Evolutionary conservation across 1,140 invertebrate species (phyloP), one percentile per base, ranked within the genome.

Genomic region (Bilobella aurantiaca): DNA sequence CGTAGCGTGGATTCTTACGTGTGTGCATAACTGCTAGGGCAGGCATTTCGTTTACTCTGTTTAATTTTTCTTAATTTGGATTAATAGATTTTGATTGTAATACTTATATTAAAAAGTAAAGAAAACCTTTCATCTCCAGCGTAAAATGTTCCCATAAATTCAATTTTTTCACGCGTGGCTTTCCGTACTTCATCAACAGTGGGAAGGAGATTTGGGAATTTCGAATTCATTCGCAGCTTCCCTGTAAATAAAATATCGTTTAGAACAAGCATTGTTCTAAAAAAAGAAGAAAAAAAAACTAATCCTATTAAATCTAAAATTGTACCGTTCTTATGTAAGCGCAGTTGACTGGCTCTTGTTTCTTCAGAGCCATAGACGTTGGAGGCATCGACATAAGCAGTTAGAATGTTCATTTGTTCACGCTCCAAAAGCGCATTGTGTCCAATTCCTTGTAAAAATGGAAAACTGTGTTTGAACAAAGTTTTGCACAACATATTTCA

Each of bases 351-450:
- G 1, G 92, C 86, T 42, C 96, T 82, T 18, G 86, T 82, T 62
- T 88, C 85, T 68, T 87, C 87, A 76, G 89, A 98, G 1, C 96
- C 96, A 76, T 99, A 99, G 0, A 99, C 87, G 75, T 80, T 90
- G 0, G 96, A 98, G 0, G 86, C 95, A 79, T 99, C 96, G 60
- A 99, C 87, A 74, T 85, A 99, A 8, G 94, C 89, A 2, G 96
- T 98, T 5, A 99, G 79, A 75, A 95, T 91, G 79, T 99, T 99
- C 28, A 98, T 87, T 81, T 99, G 96, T 77, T 98, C 93, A 29
- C 96, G 80, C 0, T 14, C 12, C 14, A 53, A 12, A n/a, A n/a
- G n/a, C n/a, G n/a, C n/a, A n/a, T n/a, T n/a, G n/a, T 53, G 14
- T 12, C 14, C 34, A 8, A 42, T 42, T 18, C 49, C 21, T 53